Conservation (phyloP, 2,113 vertebrate species). For the Sander vitreus region DNA sequence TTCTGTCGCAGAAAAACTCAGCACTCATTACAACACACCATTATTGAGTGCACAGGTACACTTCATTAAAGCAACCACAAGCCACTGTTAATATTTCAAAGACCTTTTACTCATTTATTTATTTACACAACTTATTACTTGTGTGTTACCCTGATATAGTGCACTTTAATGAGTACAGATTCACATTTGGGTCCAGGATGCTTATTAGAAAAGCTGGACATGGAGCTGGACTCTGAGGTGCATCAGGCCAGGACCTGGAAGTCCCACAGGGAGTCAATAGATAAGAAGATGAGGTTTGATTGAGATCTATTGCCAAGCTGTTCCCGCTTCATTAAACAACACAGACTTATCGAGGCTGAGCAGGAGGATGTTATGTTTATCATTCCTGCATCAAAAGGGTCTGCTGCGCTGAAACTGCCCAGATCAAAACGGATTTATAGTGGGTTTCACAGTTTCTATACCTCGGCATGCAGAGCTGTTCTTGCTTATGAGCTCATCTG, state of each 20-base stretch:
- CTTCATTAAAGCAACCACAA: background rate
- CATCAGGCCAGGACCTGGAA: constrained; percentile 53
- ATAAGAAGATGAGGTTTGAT: constrained; percentile 62
- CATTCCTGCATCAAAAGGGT: constrained; percentile 53
- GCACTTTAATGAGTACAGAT: constrained; percentile 28
- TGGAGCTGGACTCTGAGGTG: constrained; percentile 31
- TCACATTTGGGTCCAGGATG: constrained; percentile 20
- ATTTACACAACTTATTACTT: background rate
- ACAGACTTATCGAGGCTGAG: constrained; percentile 58
- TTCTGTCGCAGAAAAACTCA: background rate
- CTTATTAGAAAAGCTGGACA: constrained; percentile 41
- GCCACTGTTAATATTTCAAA: background rate
- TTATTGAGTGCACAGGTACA: background rate
- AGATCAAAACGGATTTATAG: constrained; percentile 60
- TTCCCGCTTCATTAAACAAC: constrained; percentile 72
- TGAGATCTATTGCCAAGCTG: constrained; percentile 66
- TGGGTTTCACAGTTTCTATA: constrained; percentile 36
- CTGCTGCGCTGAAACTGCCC: constrained; percentile 49
- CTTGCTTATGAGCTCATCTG: constrained; percentile 64
- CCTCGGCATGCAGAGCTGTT: constrained; percentile 39
- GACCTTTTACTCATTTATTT: background rate
- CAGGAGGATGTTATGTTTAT: constrained; percentile 53
- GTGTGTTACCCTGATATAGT: background rate
- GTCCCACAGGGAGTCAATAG: constrained; percentile 75
- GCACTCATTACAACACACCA: no score